Base-by-base conservation (phyloP, 2,113 vertebrate genomes). In the Pantherophis guttatus region DNA sequence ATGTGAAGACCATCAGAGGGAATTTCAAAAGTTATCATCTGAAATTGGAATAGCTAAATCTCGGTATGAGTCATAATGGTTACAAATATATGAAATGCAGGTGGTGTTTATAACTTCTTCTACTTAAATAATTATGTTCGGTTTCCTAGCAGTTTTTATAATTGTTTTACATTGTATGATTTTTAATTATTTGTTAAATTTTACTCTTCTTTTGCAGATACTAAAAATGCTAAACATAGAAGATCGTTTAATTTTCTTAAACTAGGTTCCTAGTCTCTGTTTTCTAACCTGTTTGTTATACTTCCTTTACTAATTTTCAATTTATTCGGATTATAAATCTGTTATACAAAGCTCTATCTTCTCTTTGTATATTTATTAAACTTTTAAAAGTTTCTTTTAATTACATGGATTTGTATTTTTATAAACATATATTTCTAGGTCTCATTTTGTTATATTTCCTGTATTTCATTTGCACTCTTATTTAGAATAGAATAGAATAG, bases 11-110 rank as follows among this genome's bases (percentile, higher is more conserved):
- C 97, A 96, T 95, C 97, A 98, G 87, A 97, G 94, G 23, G 97
- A 97, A 86, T 97, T 98, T 94, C 97, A 96, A 90, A 97, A 98
- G 94, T 95, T 98, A 57, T 96, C 98, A 94, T 97, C 95, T 24
- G 96, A 98, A 95, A 97, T 97, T 91, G 96, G 96, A 89, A 96
- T 95, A 94, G 94, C 96, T 92, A 97, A 98, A 57, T 96, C 98
- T 94, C 98, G 98, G 99, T 99, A 98, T 87, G 59, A 62, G 91
- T 12, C 93, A 39, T 57, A 87, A 89, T 55, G 8, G 86, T 24
- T 52, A 65, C 94, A 23, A 5, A 5, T 55, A 15, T 65, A 85
- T 54, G 39, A 29, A 75, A 5, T 10, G 55, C 48, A 88, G 52
- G 19, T 0, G 0, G 1, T 0, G 58, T 58, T 92, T 53, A 93